Conservation (phyloP, 2,888 invertebrate genomes). For the Ephialtes manifestator region DNA sequence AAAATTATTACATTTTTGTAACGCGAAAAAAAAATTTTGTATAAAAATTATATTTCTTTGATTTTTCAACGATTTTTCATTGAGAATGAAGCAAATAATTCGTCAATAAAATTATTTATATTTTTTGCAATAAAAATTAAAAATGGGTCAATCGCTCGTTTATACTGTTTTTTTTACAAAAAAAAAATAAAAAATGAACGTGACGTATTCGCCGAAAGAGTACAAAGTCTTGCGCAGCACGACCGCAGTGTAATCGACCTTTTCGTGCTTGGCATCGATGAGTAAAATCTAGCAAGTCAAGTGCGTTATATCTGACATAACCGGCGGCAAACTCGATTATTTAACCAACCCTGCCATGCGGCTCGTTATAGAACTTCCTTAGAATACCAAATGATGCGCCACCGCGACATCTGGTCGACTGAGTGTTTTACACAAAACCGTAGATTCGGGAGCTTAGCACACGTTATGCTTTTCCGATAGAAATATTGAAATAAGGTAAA, state of each 20-base stretch:
- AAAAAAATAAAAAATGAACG: no score
- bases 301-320: conserved; percentile 34
- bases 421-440: background rate
- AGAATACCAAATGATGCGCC: background rate
- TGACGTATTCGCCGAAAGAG: background rate
- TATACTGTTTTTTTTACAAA: background rate
- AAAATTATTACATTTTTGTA: no score
- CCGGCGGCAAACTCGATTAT: conserved; percentile 32
- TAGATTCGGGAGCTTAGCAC: background rate
- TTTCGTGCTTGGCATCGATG: conserved; percentile 60
- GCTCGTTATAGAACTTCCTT: background rate
- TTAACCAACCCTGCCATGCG: conserved; percentile 19
- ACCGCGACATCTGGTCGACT: background rate
- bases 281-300: conserved; percentile 27
- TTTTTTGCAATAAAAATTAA: no score
- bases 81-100: no score
- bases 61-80: background rate
- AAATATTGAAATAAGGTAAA: background rate
- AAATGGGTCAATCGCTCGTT: background rate
- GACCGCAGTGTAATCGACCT: conserved; percentile 20
- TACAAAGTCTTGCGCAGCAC: conserved; percentile 16
- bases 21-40: no score
- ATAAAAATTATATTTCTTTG: no score
- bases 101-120: no score
- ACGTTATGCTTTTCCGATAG: background rate